Percentiles rank a stretch among this genome's conserved stretches.
Evolutionary conservation across 2,888 invertebrate genomes (phyloP).

Genomic region (Idaea dimidiata): DNA sequence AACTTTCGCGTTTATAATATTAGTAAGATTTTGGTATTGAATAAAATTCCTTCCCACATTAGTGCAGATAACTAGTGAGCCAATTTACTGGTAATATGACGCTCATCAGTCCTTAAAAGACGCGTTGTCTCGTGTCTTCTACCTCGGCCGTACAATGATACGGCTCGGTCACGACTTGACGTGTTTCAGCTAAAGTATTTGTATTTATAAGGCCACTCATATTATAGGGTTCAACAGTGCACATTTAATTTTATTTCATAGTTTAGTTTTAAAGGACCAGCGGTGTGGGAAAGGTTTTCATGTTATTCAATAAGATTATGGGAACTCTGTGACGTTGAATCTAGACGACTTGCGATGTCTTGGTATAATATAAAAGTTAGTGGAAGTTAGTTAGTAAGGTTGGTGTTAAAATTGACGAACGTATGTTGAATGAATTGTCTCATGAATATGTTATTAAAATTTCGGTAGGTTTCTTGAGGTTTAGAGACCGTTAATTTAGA

Average conservation of each 20-base stretch:
- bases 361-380: too few relatives aligned
- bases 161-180: constrained; percentile 38
- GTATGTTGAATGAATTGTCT: not conserved
- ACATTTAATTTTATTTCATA: not conserved
- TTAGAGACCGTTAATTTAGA: too few relatives aligned
- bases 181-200: not conserved
- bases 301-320: not conserved
- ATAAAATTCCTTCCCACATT: too few relatives aligned
- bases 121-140: constrained; percentile 5
- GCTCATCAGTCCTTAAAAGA: constrained; percentile 25
- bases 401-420: not conserved
- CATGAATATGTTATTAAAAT: not conserved
- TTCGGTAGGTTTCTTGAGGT: too few relatives aligned
- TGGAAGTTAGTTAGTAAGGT: too few relatives aligned
- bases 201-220: not conserved
- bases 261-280: not conserved
- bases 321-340: not conserved
- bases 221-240: not conserved
- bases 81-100: constrained; percentile 14
- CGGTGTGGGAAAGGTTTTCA: not conserved
- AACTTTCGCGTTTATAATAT: too few relatives aligned
- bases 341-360: not conserved
- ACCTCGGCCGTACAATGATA: constrained; percentile 33
- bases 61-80: constrained; percentile 9
- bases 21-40: too few relatives aligned